Base-by-base conservation (phyloP, 2,113 vertebrate species). In the Irena cyanogastra region DNA sequence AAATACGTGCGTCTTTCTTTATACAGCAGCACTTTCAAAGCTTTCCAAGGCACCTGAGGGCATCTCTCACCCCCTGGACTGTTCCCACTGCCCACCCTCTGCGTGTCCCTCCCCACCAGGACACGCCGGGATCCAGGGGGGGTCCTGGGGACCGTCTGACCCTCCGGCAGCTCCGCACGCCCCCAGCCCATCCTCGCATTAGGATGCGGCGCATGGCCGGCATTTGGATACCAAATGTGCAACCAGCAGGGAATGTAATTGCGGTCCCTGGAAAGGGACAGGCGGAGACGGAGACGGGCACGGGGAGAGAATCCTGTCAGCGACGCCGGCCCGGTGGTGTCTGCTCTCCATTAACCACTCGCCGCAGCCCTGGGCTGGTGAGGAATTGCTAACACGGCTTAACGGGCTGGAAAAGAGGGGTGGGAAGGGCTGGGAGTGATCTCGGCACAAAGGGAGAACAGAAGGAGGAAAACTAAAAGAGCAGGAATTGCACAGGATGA, bases 171-270 rank as follows among this genome's bases (percentile, higher is more conserved):
- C 69, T 18, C 78, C 10, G 5, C 30, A 6, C 7, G 7, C 83
- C 85, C 92, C 75, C 41, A 19, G 63, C 82, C 82, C 50, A 22
- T 68, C 86, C 78, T 18, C 56, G 12, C 90, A 91, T 95, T 94
- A 77, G 91, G 91, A 97, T 97, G 95, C 91, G 20, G 89, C 15
- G 11, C 93, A 33, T 87, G 93, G 95, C 49, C 44, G 5, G 89
- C 85, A 52, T 93, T 94, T 95, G 96, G 97, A 90, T 90, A 81
- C 85, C 90, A 91, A 97, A 93, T 45, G 93, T 35, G 87, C 70
- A 44, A 92, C 53, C 96, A 92, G 94, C 93, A 76, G 96, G 95
- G 95, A 95, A 93, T 61, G 89, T 79, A 96, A 97, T 88, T 95
- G 96, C 74, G 70, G 93, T 89, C 71, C 95, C 95, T 57, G 21